These are phyloP conservation scores for Zaprionus ornatus DNA, from an alignment of 1,140 invertebrate genomes.

Conservation along the genomic window DNA sequence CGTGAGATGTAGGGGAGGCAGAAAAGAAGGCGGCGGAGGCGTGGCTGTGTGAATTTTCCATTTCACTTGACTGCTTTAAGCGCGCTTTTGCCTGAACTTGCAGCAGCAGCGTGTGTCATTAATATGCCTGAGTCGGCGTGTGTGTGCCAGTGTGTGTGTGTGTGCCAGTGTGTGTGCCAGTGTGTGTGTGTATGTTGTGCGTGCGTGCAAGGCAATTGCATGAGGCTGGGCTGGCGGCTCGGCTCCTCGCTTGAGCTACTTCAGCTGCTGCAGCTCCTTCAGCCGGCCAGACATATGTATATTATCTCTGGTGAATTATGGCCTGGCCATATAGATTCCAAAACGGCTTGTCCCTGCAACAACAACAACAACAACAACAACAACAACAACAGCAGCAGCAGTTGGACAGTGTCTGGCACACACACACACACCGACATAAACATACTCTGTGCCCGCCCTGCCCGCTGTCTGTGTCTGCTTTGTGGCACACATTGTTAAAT, in stretches of 20 bases:
- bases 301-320: constrained; percentile 81
- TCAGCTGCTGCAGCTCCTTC: constrained; percentile 11
- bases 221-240: constrained; percentile 9
- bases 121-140: constrained; percentile 32
- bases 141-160: constrained; percentile 25
- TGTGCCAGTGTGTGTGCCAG: constrained; percentile 13
- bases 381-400: constrained; percentile 12
- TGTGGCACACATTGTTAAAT: constrained; percentile 82
- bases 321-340: constrained; percentile 77
- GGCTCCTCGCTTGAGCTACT: neutral
- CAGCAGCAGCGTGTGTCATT: constrained; percentile 46
- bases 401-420: constrained; percentile 47
- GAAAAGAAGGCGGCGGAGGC: no score
- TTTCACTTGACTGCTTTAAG: constrained; percentile 18
- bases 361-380: constrained; percentile 39
- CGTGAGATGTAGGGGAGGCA: no score
- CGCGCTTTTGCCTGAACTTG: neutral
- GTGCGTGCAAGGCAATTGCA: constrained; percentile 43
- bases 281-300: constrained; percentile 67
- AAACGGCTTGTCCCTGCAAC: constrained; percentile 76
- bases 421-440: constrained; percentile 5
- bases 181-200: constrained; percentile 26
- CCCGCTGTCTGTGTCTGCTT: constrained; percentile 30
- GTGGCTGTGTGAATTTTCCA: neutral
- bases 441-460: constrained; percentile 11